phyloP scores from a whole-genome alignment of 2,113 vertebrate genomes.

The Elaphurus davidianus region DNA sequence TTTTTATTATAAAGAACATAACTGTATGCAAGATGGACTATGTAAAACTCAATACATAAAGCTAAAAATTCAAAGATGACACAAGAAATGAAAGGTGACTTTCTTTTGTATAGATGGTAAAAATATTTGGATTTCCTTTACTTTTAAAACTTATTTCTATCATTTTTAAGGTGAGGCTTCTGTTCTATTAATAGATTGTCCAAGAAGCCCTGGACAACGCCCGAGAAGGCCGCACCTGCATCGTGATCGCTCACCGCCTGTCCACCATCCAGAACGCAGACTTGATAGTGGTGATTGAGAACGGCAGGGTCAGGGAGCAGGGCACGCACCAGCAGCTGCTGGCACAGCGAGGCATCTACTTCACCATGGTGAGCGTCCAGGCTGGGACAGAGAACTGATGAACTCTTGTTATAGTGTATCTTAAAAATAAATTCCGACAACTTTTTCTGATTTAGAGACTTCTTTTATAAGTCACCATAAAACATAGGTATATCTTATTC shows the following conservation, averaged over 20 bases:
- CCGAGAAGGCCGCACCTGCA: constrained; percentile 92
- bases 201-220: constrained; percentile 95
- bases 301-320: constrained; percentile 86
- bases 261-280: constrained; percentile 96
- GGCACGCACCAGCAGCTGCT: constrained; percentile 95
- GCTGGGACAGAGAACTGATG: constrained; percentile 65
- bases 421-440: constrained; percentile 61
- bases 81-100: not conserved
- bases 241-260: constrained; percentile 92
- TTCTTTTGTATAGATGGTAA: not conserved
- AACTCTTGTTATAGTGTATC: constrained; percentile 2
- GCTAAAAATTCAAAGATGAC: not conserved
- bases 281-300: constrained; percentile 89
- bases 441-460: not conserved
- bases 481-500: not conserved
- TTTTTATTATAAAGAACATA: not conserved
- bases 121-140: not conserved
- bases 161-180: not conserved
- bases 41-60: not conserved
- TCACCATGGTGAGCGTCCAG: constrained; percentile 89
- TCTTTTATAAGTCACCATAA: not conserved
- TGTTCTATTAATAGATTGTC: constrained; percentile 84
- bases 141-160: not conserved
- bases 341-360: constrained; percentile 87
- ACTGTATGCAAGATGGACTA: not conserved